Evolutionary conservation across 2,113 vertebrate species (phyloP).

Genomic region (Urocolius indicus): DNA sequence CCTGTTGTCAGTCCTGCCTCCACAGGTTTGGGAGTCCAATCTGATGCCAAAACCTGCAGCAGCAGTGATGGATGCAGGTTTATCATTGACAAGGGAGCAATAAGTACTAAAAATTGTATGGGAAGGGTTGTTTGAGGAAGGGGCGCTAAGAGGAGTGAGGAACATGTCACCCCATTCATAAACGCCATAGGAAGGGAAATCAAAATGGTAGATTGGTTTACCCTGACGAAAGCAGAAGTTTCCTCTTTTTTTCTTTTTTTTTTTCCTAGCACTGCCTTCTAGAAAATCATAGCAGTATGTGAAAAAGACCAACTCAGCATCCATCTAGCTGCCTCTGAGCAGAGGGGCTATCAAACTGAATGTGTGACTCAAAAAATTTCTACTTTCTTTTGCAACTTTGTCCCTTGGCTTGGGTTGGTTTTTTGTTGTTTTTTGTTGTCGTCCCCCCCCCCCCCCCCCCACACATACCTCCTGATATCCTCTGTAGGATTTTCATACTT

Average conservation of each 20-base stretch:
- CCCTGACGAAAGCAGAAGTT: not conserved
- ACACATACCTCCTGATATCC: not conserved
- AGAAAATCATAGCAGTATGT: not conserved
- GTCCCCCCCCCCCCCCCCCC: no score
- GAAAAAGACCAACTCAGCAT: conserved; percentile 3
- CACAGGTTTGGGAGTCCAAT: not conserved
- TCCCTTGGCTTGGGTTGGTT: not conserved
- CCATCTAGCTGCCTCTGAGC: not conserved
- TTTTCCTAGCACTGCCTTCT: not conserved
- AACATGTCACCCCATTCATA: not conserved
- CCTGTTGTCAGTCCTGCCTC: conserved; percentile 18
- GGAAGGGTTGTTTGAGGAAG: not conserved
- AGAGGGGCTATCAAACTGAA: not conserved
- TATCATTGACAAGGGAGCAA: not conserved
- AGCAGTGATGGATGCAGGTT: not conserved
- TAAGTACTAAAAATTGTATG: not conserved
- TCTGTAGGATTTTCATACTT: not conserved
- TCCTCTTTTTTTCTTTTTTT: not conserved
- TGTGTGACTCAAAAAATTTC: not conserved
- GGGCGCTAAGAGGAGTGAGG: not conserved
- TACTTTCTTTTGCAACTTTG: not conserved
- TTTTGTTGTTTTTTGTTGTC: no score
- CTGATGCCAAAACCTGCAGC: not conserved
- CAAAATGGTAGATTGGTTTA: not conserved
- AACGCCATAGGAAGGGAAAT: not conserved